These are phyloP conservation scores for Amphiura filiformis DNA, from an alignment of 35 echinoderm and acorn worm genomes.

Conservation along the genomic window DNA sequence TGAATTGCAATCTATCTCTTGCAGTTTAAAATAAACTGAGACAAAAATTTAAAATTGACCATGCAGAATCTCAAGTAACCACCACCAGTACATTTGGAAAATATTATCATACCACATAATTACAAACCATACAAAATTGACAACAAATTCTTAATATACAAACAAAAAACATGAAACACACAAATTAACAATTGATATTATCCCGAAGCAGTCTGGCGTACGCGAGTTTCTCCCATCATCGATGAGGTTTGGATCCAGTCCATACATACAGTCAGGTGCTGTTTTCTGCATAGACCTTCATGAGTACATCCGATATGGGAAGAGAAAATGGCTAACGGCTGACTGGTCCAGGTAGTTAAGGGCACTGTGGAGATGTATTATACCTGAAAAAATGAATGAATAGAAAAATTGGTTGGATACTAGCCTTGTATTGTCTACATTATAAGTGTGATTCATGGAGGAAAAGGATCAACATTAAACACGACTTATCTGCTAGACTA, in stretches of 20 bases:
- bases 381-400: not conserved
- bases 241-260: conserved; percentile 11
- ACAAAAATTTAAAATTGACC: no score
- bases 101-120: no score
- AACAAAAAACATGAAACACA: no score
- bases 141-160: no score
- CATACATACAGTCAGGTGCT: conserved; percentile 6
- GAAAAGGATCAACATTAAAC: not conserved
- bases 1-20: no score
- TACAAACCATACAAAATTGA: no score
- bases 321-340: conserved; percentile 13
- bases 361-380: not conserved
- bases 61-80: no score
- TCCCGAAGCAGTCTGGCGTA: not conserved
- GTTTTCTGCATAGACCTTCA: conserved; percentile 33
- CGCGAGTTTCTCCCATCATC: not conserved
- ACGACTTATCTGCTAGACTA: not conserved
- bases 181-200: no score
- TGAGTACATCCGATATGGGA: not conserved
- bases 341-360: not conserved
- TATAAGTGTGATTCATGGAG: not conserved
- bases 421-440: not conserved
- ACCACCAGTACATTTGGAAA: no score
- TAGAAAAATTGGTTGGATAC: not conserved
- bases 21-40: no score